These are phyloP conservation scores for Helogale parvula DNA, from an alignment of 2,113 vertebrate species.

Conservation along the genomic window DNA sequence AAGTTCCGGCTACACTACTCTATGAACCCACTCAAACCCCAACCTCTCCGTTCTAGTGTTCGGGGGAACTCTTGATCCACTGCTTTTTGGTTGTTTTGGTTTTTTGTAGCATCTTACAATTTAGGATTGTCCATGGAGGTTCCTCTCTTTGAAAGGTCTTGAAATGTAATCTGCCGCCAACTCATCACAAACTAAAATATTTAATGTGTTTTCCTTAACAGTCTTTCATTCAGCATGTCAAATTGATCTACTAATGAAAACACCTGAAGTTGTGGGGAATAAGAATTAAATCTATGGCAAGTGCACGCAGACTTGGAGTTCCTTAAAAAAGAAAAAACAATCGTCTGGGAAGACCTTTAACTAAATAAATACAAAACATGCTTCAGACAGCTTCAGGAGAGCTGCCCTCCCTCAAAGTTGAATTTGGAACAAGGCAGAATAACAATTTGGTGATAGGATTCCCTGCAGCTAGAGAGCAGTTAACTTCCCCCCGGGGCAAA, in stretches of 20 bases:
- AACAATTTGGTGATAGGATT: slow-evolving; percentile 78
- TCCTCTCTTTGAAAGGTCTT: slow-evolving; percentile 61
- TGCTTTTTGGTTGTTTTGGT: not conserved
- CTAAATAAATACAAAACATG: slow-evolving; percentile 79
- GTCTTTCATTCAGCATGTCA: slow-evolving; percentile 34
- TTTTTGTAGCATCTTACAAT: not conserved
- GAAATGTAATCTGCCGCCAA: slow-evolving; percentile 72
- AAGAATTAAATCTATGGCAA: slow-evolving; percentile 51
- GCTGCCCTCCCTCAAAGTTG: slow-evolving; percentile 77
- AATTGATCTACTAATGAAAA: slow-evolving; percentile 51
- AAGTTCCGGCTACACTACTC: slow-evolving; percentile 73
- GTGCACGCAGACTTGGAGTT: slow-evolving; percentile 75
- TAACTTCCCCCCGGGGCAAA: slow-evolving; percentile 82
- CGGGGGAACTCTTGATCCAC: not conserved
- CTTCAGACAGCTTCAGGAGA: slow-evolving; percentile 77
- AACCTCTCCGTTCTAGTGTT: slow-evolving; percentile 78
- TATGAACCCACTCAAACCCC: slow-evolving; percentile 80
- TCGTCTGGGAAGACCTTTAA: slow-evolving; percentile 76
- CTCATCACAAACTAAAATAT: slow-evolving; percentile 55
- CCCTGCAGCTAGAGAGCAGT: slow-evolving; percentile 83
- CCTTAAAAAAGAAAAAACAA: slow-evolving; percentile 50
- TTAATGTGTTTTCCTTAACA: slow-evolving; percentile 22
- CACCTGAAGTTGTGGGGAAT: slow-evolving; percentile 33
- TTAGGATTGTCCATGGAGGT: slow-evolving; percentile 64
- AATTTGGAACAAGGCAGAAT: slow-evolving; percentile 81